These are phyloP conservation scores for Hippopotamyrus pictus DNA, from an alignment of 2,797 vertebrate species.

Conservation along the genomic window DNA sequence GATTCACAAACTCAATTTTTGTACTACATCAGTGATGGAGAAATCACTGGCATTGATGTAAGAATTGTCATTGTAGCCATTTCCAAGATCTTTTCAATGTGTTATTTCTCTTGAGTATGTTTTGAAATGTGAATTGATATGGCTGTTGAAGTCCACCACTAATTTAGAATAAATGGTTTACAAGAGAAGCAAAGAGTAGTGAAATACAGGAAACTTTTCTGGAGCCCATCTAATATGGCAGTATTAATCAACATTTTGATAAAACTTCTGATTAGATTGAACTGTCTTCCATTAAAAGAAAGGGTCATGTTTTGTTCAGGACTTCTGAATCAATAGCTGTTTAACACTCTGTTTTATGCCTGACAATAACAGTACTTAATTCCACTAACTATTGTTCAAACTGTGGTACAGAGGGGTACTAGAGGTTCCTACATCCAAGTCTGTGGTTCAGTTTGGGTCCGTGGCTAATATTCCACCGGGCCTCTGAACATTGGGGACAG, in stretches of 20 bases:
- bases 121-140: constrained; percentile 2
- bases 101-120: background rate
- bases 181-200: background rate
- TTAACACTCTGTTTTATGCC: background rate
- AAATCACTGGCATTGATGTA: background rate
- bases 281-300: background rate
- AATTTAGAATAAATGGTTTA: background rate
- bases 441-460: background rate
- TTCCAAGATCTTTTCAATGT: background rate
- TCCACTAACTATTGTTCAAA: background rate
- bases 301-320: background rate
- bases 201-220: background rate
- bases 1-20: background rate
- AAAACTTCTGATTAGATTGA: background rate
- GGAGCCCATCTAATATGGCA: background rate
- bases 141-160: background rate
- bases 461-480: background rate
- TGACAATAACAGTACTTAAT: background rate
- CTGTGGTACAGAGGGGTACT: background rate
- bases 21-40: background rate
- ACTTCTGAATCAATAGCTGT: background rate
- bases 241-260: background rate
- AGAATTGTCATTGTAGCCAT: background rate
- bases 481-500: background rate
- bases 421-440: background rate